Conservation (phyloP, 2,113 vertebrate species). For the Coryphaenoides rupestris region DNA sequence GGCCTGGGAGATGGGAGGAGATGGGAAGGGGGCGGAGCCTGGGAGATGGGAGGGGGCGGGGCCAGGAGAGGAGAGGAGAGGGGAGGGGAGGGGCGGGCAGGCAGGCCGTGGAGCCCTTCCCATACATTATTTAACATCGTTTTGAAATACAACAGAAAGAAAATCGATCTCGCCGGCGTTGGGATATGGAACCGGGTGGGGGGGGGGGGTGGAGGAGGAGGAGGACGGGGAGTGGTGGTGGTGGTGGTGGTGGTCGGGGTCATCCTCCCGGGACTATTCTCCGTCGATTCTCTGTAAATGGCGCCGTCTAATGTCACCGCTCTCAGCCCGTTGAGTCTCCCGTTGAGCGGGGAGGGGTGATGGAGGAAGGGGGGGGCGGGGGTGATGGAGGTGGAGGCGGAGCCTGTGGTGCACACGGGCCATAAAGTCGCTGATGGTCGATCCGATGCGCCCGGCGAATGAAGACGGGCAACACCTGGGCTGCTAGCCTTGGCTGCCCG, state of each 20-base stretch:
- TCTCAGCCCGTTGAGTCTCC: slow-evolving; percentile 39
- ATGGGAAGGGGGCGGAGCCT: neutral
- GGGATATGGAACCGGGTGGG: slow-evolving; percentile 50
- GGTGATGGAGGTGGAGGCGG: too few relatives aligned
- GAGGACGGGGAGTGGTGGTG: slow-evolving; percentile 27
- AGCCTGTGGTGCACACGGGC: too few relatives aligned
- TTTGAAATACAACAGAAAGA: slow-evolving; percentile 56
- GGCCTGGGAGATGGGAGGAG: neutral
- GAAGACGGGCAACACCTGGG: slow-evolving; percentile 37
- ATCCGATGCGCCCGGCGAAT: slow-evolving; percentile 41
- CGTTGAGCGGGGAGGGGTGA: slow-evolving; percentile 33
- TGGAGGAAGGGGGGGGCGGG: too few relatives aligned
- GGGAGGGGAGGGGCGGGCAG: neutral
- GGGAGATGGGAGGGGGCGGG: neutral
- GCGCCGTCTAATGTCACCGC: slow-evolving; percentile 60
- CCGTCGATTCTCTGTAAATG: slow-evolving; percentile 39
- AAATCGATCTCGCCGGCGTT: slow-evolving; percentile 44
- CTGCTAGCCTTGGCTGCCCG: slow-evolving; percentile 11
- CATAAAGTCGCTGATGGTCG: slow-evolving; percentile 28
- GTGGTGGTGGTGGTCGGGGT: slow-evolving; percentile 8
- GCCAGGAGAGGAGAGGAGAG: neutral
- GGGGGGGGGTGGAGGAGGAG: slow-evolving; percentile 32
- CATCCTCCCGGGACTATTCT: slow-evolving; percentile 42
- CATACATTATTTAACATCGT: slow-evolving; percentile 69
- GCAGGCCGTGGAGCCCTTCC: slow-evolving; percentile 40